Base-by-base conservation (phyloP, 2,797 vertebrate species). In the Streptopelia turtur region DNA sequence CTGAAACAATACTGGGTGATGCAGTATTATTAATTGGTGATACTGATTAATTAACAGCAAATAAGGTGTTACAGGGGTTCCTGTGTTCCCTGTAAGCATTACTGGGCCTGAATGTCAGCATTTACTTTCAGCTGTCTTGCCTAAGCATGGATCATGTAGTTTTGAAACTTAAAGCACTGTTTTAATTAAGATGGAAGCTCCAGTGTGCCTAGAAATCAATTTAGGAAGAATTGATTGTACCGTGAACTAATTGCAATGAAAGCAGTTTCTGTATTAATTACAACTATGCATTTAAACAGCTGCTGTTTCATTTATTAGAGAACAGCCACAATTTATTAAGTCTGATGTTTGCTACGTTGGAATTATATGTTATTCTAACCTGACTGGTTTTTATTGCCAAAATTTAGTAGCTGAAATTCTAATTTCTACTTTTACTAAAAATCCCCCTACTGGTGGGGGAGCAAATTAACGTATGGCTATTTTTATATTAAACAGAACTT, bases 231-330 rank as follows among this genome's bases (percentile, higher is more conserved):
- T 69, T 77, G 55, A 43, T 81, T 0, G 1, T 49, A 39, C 33
- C 16, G 17, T 60, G 64, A 92, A n/a, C 52, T 91, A 85, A 68
- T 37, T 91, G 72, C 69, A 81, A 2, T 69, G 69, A 82, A 87
- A 90, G 55, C 61, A 86, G 2, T 1, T 86, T 91, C 63, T 86
- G 18, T 65, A 25, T 94, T 93, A 95, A 90, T 86, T 93, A 88
- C 72, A 90, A 33, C 35, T 76, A 6, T 84, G 23, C 30, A 17
- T 88, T 92, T 84, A 56, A 79, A 77, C 27, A 81, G 30, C 55
- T 69, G 30, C 30, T 57, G 53, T 82, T 94, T 66, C 30, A 27
- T 86, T 87, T 84, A 50, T 90, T 72, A 59, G 30, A 76, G 55
- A 69, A 28, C 31, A 76, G 66, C 22, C 39, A 35, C 28, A 24